These are phyloP conservation scores for Eugnorisma glareosa DNA, from an alignment of 2,888 invertebrate genomes.

Conservation along the genomic window DNA sequence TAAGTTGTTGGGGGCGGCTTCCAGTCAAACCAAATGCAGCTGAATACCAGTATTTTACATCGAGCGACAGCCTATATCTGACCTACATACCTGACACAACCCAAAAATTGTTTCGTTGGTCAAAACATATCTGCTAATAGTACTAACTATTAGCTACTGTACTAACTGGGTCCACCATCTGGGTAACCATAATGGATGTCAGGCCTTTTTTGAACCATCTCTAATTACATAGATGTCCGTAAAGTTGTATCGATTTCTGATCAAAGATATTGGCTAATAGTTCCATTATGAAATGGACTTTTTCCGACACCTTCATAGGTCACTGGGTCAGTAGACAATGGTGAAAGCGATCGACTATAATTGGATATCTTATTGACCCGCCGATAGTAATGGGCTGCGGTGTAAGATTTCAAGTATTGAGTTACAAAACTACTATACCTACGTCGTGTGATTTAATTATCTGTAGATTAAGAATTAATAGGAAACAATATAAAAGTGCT, in stretches of 20 bases:
- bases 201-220: background rate
- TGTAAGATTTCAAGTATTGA: background rate
- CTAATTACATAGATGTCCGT: background rate
- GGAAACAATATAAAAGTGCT: too few relatives aligned
- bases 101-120: background rate
- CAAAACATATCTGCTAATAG: too few relatives aligned
- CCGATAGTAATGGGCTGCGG: background rate
- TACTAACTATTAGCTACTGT: too few relatives aligned
- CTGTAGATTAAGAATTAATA: too few relatives aligned
- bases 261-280: background rate
- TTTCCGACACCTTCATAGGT: background rate
- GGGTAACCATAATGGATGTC: background rate
- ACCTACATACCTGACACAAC: background rate
- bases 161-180: too few relatives aligned
- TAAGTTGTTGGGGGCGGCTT: background rate
- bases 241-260: background rate
- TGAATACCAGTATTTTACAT: background rate
- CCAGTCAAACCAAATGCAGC: background rate
- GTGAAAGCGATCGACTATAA: constrained; percentile 7
- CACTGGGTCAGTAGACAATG: constrained; percentile 2
- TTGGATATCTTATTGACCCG: constrained; percentile 19
- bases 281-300: background rate
- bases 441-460: background rate
- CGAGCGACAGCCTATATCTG: background rate
- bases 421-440: background rate